Conservation (phyloP, 2,797 vertebrate species). For the Silurus aristotelis region DNA sequence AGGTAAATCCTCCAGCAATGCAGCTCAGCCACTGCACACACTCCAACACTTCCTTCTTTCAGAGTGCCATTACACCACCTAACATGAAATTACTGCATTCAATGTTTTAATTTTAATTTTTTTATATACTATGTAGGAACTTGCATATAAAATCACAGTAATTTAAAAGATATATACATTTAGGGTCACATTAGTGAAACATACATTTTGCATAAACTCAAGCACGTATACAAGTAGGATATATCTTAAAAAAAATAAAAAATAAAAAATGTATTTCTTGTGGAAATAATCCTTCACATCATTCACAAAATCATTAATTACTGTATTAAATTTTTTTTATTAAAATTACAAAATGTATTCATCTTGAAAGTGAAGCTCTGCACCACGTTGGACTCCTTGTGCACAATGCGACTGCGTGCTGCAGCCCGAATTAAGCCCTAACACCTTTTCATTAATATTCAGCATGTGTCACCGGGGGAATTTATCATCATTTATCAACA, state of each 20-base stretch:
- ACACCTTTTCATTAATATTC: constrained; percentile 62
- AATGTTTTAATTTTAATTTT: no score
- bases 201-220: not conserved
- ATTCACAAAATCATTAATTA: not conserved
- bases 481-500: constrained; percentile 64
- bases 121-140: no score
- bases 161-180: not conserved
- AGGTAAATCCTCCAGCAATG: no score
- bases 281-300: not conserved
- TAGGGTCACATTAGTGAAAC: not conserved
- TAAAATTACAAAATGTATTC: no score
- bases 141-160: not conserved
- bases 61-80: not conserved
- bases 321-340: no score
- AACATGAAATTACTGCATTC: no score
- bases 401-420: not conserved
- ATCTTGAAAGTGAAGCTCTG: not conserved
- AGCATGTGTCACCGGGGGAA: constrained; percentile 51
- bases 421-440: constrained; percentile 25
- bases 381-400: no score
- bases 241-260: no score
- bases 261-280: not conserved
- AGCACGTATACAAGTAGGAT: not conserved
- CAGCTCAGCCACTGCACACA: not conserved
- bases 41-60: no score